Evolutionary conservation across 2,113 vertebrate genomes (phyloP), one percentile per base, ranked within the genome.

Genomic region (Gavialis gangeticus): DNA sequence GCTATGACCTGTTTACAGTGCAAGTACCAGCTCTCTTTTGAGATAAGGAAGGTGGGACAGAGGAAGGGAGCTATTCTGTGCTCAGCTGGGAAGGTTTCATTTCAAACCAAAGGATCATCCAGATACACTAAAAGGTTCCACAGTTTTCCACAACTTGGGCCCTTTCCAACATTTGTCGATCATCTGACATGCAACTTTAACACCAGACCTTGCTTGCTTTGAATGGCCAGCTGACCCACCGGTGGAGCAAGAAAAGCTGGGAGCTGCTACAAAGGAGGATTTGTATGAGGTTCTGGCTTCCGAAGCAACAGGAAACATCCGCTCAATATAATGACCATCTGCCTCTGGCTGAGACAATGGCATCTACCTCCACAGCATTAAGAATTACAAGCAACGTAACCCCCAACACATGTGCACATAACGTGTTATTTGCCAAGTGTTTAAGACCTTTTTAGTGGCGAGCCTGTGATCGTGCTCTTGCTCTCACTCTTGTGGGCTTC

Each of bases 361-460:
- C 27, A n/a, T 28, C 75, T 30, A 30, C 19, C 27, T 57, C 55
- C 11, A 4, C 56, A 27, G 27, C 55, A 57, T 54, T 34, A 4
- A 54, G n/a, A 3, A 58, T 28, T 34, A 27, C 18, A 92, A 92
- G 57, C 67, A n/a, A 25, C 88, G 77, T 5, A 34, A 59, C 4
- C 27, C 46, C 77, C 18, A 10, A 12, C 27, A 4, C 0, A 12
- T 73, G 0, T 13, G 24, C 60, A 67, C 2, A 2, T 54, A 18
- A 4, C 0, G 22, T 4, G 30, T 66, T 30, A n/a, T 30, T 30
- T 67, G 64, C 64, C 46, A 46, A 46, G 46, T 46, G 46, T 46
- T 73, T 73, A 73, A 46, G 34, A 73, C 12, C 34, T 73, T 73
- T 73, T 73, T 37, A 46, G 19, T 9, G 46, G 34, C 14, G 21